Evolutionary conservation across 2,888 invertebrate genomes (phyloP), one percentile per base, ranked within the genome.

Genomic region (Synanthedon andrenaeformis): DNA sequence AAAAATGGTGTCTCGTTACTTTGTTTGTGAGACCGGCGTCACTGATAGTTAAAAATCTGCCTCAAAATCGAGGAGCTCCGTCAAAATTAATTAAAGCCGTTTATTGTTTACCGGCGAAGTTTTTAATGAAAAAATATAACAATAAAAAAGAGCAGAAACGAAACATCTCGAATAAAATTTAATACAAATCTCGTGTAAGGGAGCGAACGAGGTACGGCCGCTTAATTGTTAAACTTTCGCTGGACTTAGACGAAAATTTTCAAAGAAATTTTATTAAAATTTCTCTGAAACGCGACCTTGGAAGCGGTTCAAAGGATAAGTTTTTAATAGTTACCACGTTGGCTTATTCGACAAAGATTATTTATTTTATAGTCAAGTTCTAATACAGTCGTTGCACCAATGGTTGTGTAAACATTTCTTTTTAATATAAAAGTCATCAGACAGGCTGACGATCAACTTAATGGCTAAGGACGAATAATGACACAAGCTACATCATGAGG

Each of bases 201-300:
- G 45, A n/a, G 61, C 65, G 65, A 59, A 59, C 59, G 59, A 62
- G 61, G 57, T 60, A 62, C 58, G 57, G 17, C 54, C 52, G 52
- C 64, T 63, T 74, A 71, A 75, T 75, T 74, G 73, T 69, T 59
- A 72, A 74, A 75, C 62, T 75, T 75, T 61, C 57, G 54, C 66
- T 69, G 53, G 64, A 67, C 66, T 60, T 63, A 58, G 58, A 59
- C 60, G 63, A 65, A 67, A 66, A 59, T 60, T 67, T 69, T 65
- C 58, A 51, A 55, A 54, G 57, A 54, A 55, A 56, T 63, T 45
- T 63, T 58, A 62, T 63, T 65, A 65, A 28, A 51, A 35, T 51
- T n/a, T 14, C 35, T 35, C 14, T 17, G 17, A 6, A 49, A 49
- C 14, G 45, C 45, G 45, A 45, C 45, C 45, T 45, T 45, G 45